phyloP scores from a whole-genome alignment of 2,797 vertebrate genomes.

The Amblyopsis hoosieri region DNA sequence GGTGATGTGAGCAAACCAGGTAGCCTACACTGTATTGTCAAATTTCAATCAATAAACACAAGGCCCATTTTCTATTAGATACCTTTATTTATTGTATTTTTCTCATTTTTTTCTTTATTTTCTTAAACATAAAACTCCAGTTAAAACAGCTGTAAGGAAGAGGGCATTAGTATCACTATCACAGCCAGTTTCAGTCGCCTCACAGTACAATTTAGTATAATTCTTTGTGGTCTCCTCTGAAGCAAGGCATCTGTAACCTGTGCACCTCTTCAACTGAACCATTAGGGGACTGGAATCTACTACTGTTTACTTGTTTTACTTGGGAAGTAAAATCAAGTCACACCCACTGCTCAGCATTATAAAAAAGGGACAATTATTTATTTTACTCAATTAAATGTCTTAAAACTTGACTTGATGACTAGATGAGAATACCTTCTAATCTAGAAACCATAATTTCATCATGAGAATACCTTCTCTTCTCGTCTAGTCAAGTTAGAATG shows the following conservation, averaged over 20 bases:
- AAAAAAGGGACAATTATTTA: slow-evolving; percentile 5
- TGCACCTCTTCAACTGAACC: no score
- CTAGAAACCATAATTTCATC: no score
- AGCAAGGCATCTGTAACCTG: background rate
- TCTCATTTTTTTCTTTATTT: slow-evolving; percentile 58
- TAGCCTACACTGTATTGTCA: background rate
- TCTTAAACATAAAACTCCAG: slow-evolving; percentile 72
- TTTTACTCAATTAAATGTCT: no score
- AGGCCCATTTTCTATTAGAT: slow-evolving; percentile 73
- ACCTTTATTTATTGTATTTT: slow-evolving; percentile 74
- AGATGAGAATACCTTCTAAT: no score
- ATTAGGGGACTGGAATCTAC: no score
- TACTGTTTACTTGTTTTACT: slow-evolving; percentile 19
- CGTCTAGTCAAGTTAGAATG: slow-evolving; percentile 11
- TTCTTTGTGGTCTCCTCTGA: slow-evolving; percentile 27
- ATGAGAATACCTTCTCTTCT: background rate
- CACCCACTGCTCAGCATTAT: slow-evolving; percentile 15
- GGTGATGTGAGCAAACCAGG: no score
- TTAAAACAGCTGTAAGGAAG: slow-evolving; percentile 73
- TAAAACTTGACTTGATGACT: no score
- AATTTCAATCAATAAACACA: slow-evolving; percentile 59
- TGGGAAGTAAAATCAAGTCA: slow-evolving; percentile 7
- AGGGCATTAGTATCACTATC: slow-evolving; percentile 72
- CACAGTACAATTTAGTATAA: slow-evolving; percentile 37
- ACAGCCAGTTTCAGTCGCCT: slow-evolving; percentile 53